Evolutionary conservation across 2,888 invertebrate species (phyloP), one percentile per base, ranked within the genome.

Genomic region (Troides aeacus): DNA sequence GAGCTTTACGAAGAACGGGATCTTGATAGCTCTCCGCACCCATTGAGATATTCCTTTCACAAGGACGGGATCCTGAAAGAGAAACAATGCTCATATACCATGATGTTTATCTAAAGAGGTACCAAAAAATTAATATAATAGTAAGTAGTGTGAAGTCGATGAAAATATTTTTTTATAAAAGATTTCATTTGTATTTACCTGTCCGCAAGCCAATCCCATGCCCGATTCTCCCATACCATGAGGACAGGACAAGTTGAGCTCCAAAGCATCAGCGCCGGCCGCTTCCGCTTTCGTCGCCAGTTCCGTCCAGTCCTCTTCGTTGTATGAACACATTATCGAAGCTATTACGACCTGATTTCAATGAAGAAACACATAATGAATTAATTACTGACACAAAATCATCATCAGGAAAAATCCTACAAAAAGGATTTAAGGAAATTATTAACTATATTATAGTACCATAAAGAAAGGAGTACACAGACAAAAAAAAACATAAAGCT

Each of bases 181-280:
- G n/a, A 21, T 57, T 7, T 18, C 17, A 57, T 59, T 23, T 12
- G 8, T 62, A 62, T 8, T 70, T 84, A 97, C 97, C 94, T 99
- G 99, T 70, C 99, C 99, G 87, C 99, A 99, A 62, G 99, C 99
- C 66, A 99, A 92, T 0, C 99, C 99, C 99, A 99, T 99, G 58
- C 99, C 99, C 17, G 97, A 95, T 85, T 99, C 99, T 1, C 98
- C 99, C 99, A 99, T 99, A 8, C 99, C 99, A 87, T 99, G 99
- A 0, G 99, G 99, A 85, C 99, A 99, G 0, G 99, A 99, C 65
- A 99, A 89, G 92, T 99, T 99, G 65, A 99, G 90, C 82, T 99
- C 99, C 18, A 99, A 88, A 0, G 98, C 99, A 89, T 99, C 99
- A 0, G 99, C 96, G 0, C 99, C 99, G 0, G 98, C 94, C 0